These are phyloP conservation scores for Polymixis lichenea DNA, from an alignment of 2,888 invertebrate species.

Conservation along the genomic window DNA sequence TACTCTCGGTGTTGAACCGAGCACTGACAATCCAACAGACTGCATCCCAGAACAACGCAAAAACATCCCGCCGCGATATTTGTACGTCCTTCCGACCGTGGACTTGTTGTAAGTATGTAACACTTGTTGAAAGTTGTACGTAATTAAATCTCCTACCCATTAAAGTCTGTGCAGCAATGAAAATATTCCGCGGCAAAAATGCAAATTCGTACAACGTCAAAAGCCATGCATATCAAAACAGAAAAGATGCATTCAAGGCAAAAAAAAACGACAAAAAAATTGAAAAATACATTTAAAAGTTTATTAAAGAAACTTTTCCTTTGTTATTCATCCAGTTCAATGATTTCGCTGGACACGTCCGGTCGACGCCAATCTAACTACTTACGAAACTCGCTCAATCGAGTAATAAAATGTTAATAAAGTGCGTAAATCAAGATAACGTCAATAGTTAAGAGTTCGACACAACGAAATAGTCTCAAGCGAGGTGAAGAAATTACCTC, in stretches of 20 bases:
- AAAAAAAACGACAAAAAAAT: background rate
- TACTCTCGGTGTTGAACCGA: too few relatives aligned
- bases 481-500: slow-evolving; percentile 83
- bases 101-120: too few relatives aligned
- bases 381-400: slow-evolving; percentile 80
- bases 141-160: too few relatives aligned
- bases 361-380: slow-evolving; percentile 65
- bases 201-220: slow-evolving; percentile 9
- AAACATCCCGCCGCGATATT: too few relatives aligned
- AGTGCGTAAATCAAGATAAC: slow-evolving; percentile 89
- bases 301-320: slow-evolving; percentile 33
- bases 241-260: background rate
- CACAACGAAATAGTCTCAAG: slow-evolving; percentile 83
- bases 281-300: background rate
- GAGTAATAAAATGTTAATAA: slow-evolving; percentile 89
- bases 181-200: background rate
- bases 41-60: too few relatives aligned
- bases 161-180: background rate
- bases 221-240: background rate
- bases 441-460: slow-evolving; percentile 86
- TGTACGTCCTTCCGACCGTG: too few relatives aligned
- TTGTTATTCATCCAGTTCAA: slow-evolving; percentile 46
- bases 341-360: slow-evolving; percentile 59
- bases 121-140: too few relatives aligned
- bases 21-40: too few relatives aligned